These are phyloP conservation scores for Phrynocephalus versicolor DNA, from an alignment of 2,113 vertebrate genomes.

Conservation along the genomic window DNA sequence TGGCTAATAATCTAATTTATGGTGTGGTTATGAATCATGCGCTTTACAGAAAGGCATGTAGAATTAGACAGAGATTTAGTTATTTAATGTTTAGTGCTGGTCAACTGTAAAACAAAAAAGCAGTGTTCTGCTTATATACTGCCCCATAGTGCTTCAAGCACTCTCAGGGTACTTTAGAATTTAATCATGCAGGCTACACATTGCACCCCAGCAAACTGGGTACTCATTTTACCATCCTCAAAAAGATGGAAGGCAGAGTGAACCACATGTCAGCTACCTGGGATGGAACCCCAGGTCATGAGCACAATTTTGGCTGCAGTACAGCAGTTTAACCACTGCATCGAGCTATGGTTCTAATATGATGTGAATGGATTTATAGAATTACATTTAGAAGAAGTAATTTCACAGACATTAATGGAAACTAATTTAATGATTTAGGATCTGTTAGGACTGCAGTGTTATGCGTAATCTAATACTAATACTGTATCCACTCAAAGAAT, in stretches of 20 bases:
- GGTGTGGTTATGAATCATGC: conserved; percentile 15
- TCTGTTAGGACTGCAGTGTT: background rate
- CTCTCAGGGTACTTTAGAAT: no score
- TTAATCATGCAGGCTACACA: no score
- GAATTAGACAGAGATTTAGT: background rate
- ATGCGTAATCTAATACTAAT: background rate
- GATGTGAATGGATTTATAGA: background rate
- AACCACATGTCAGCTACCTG: no score
- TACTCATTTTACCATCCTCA: no score
- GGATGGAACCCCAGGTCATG: no score
- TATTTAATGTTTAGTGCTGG: conserved; percentile 8
- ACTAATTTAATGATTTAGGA: background rate
- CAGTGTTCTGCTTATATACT: no score
- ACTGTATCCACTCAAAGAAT: background rate
- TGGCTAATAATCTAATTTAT: conserved; percentile 3
- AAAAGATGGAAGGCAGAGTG: no score
- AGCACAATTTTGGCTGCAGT: no score
- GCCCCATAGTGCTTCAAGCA: no score
- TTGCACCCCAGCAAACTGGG: no score
- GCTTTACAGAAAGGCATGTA: background rate
- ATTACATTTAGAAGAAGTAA: background rate
- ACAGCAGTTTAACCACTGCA: no score
- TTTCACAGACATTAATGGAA: background rate
- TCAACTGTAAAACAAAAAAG: no score
- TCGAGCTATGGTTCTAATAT: background rate